Evolutionary conservation across 1,140 invertebrate genomes (phyloP).

Genomic region (Euura saliciscinereae): DNA sequence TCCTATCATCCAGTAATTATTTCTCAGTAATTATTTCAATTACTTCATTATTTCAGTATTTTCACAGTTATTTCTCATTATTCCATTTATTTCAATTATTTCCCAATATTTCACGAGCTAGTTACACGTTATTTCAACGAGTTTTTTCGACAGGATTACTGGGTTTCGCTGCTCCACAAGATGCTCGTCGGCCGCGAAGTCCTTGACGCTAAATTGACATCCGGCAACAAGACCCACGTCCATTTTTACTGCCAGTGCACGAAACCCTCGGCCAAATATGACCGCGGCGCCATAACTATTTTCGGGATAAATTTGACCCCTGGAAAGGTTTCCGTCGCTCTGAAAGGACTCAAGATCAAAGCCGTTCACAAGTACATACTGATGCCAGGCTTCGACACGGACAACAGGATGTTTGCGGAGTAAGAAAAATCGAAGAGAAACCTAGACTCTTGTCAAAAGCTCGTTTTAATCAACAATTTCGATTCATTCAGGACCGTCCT

Average conservation of each 20-base stretch:
- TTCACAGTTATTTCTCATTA: background rate
- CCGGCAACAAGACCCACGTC: slow-evolving; percentile 41
- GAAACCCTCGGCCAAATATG: slow-evolving; percentile 43
- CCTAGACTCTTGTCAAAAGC: too few relatives aligned
- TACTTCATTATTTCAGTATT: background rate
- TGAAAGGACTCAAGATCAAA: slow-evolving; percentile 43
- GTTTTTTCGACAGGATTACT: slow-evolving; percentile 59
- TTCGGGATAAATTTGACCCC: slow-evolving; percentile 54
- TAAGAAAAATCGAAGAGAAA: slow-evolving; percentile 37
- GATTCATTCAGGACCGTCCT: slow-evolving; percentile 58
- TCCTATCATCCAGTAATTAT: too few relatives aligned
- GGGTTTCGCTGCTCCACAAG: slow-evolving; percentile 60
- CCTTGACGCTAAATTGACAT: slow-evolving; percentile 46
- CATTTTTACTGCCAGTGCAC: slow-evolving; percentile 59
- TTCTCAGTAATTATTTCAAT: too few relatives aligned
- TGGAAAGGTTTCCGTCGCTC: slow-evolving; percentile 26
- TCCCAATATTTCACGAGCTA: too few relatives aligned
- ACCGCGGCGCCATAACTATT: slow-evolving; percentile 51
- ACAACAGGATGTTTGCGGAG: slow-evolving; percentile 48
- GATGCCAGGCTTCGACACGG: slow-evolving; percentile 39
- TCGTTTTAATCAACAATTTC: slow-evolving; percentile 12
- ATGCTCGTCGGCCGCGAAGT: slow-evolving; percentile 55
- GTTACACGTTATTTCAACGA: slow-evolving; percentile 21
- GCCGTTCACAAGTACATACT: slow-evolving; percentile 49
- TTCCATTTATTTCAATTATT: too few relatives aligned